A percentile compares a stretch with the other conserved stretches of the same genome.
Conservation (phyloP, 2,797 vertebrate genomes). For the Phrynocephalus forsythii region DNA sequence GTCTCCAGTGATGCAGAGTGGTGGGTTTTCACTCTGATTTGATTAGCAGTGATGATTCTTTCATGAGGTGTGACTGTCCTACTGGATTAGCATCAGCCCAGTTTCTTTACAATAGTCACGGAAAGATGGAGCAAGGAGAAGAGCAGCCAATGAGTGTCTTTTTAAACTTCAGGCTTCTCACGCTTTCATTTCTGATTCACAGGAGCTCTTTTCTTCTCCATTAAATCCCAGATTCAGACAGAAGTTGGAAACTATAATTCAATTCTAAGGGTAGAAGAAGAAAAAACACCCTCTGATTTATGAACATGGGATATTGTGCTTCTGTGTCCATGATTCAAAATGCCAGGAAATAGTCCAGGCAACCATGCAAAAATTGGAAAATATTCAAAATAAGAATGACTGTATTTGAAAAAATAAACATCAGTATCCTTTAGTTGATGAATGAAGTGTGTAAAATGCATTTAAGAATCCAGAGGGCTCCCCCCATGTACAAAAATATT, state of each 20-base stretch:
- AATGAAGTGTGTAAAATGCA: neutral
- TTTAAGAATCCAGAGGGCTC: neutral
- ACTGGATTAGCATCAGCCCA: conserved; percentile 82
- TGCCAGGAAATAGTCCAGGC: too few species aligned
- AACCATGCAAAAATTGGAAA: too few species aligned
- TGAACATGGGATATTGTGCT: too few species aligned
- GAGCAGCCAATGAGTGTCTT: conserved; percentile 34
- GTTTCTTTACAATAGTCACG: conserved; percentile 88
- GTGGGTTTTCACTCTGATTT: conserved; percentile 93
- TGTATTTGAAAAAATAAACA: neutral
- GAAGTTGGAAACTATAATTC: neutral
- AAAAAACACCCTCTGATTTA: neutral
- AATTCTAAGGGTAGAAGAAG: neutral
- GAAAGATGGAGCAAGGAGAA: conserved; percentile 76
- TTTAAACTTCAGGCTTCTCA: conserved; percentile 36
- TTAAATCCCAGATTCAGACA: conserved; percentile 11
- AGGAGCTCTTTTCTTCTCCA: conserved; percentile 22
- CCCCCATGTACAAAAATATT: neutral
- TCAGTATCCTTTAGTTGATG: neutral
- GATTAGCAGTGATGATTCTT: conserved; percentile 97
- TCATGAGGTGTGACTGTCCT: conserved; percentile 94
- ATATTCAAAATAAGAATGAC: too few species aligned
- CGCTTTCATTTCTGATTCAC: neutral
- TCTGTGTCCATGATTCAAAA: too few species aligned
- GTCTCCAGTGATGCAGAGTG: conserved; percentile 83